Conservation (phyloP, 37 sponge, comb jelly and placozoan species). For the Theonella swinhoei region DNA sequence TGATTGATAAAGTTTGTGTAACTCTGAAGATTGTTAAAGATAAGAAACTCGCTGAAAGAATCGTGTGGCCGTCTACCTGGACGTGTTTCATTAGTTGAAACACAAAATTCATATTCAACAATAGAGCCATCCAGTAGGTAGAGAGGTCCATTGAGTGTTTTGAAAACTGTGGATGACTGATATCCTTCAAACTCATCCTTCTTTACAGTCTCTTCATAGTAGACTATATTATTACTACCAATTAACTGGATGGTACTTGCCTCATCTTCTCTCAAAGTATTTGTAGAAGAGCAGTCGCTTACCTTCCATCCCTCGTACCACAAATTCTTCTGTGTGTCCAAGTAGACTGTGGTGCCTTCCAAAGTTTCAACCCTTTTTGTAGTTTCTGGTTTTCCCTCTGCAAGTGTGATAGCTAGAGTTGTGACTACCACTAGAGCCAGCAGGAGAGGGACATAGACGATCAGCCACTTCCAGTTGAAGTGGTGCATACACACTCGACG, state of each 20-base stretch:
- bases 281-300: not conserved
- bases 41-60: not conserved
- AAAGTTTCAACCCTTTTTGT: not conserved
- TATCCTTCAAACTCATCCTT: not conserved
- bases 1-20: not conserved
- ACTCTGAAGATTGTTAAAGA: not conserved
- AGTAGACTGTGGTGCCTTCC: not conserved
- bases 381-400: not conserved
- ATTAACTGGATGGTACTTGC: not conserved
- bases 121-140: not conserved
- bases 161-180: not conserved
- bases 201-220: not conserved
- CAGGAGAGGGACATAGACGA: not conserved
- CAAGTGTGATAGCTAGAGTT: not conserved
- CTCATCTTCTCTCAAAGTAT: not conserved
- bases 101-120: not conserved
- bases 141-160: not conserved
- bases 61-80: not conserved
- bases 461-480: not conserved
- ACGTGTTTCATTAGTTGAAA: not conserved
- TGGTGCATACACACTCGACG: not conserved
- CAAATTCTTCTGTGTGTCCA: not conserved
- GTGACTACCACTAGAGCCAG: not conserved
- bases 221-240: not conserved
- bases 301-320: not conserved